These are phyloP conservation scores for Dendroctonus ponderosae DNA, from an alignment of 1,140 invertebrate genomes.

Conservation along the genomic window DNA sequence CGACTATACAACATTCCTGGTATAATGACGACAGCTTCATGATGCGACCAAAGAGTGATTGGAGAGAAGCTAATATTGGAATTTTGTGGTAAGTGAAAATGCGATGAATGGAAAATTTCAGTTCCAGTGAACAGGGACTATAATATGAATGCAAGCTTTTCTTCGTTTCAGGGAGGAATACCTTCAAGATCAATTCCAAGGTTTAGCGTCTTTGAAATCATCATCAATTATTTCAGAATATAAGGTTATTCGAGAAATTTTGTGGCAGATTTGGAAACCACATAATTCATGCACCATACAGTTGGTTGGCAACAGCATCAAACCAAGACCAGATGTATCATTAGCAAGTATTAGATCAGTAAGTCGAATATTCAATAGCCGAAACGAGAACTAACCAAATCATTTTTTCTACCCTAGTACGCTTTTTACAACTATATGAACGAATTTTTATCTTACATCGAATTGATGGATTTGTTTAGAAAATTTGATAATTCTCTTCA, in stretches of 20 bases:
- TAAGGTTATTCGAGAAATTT: slow-evolving; percentile 46
- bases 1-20: slow-evolving; percentile 42
- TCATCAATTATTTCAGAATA: slow-evolving; percentile 46
- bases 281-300: slow-evolving; percentile 43
- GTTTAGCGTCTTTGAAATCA: slow-evolving; percentile 37
- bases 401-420: slow-evolving; percentile 34
- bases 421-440: slow-evolving; percentile 42
- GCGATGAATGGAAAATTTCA: background rate
- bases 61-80: slow-evolving; percentile 42
- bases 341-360: slow-evolving; percentile 46
- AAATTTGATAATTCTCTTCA: slow-evolving; percentile 35
- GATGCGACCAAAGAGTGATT: slow-evolving; percentile 38
- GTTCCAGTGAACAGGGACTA: background rate
- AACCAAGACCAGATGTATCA: slow-evolving; percentile 42
- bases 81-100: slow-evolving; percentile 39
- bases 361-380: slow-evolving; percentile 22
- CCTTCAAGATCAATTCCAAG: slow-evolving; percentile 34
- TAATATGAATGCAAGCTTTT: background rate
- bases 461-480: slow-evolving; percentile 43
- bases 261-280: slow-evolving; percentile 45
- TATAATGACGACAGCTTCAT: slow-evolving; percentile 33
- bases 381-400: background rate
- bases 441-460: slow-evolving; percentile 43
- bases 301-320: slow-evolving; percentile 38
- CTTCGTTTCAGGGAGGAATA: slow-evolving; percentile 41